Evolutionary conservation across 2,888 invertebrate species (phyloP).

Genomic region (Cantharis flavilabris): DNA sequence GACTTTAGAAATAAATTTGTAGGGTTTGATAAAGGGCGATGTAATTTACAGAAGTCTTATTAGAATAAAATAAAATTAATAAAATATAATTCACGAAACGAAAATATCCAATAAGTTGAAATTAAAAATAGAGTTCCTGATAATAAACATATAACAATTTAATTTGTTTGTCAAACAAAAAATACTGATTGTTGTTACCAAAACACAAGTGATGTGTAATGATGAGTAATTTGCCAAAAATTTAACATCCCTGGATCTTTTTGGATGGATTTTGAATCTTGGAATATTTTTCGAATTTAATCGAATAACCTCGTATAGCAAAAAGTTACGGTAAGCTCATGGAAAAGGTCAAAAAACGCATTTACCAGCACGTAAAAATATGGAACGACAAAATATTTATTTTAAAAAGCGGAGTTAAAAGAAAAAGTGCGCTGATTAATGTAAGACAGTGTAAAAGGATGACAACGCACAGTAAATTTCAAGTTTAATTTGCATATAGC

Average conservation of each 20-base stretch:
- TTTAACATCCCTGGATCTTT: neutral
- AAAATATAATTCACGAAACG: neutral
- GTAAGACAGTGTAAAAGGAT: neutral
- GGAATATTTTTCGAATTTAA: neutral
- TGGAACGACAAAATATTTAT: neutral
- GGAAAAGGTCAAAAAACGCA: neutral
- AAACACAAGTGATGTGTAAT: neutral
- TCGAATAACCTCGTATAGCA: neutral
- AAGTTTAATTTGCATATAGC: constrained; percentile 5
- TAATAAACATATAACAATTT: neutral
- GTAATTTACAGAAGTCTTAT: neutral
- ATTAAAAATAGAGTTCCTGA: neutral
- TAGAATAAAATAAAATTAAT: neutral
- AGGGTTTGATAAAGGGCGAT: neutral
- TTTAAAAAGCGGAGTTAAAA: neutral
- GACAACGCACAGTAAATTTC: neutral
- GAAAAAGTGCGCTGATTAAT: neutral
- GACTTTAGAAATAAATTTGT: neutral
- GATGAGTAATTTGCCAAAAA: neutral
- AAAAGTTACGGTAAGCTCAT: neutral
- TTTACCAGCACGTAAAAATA: neutral
- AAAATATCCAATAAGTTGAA: neutral
- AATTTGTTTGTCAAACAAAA: neutral
- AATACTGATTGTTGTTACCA: neutral
- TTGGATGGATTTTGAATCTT: neutral